phyloP scores from a whole-genome alignment of 2,888 invertebrate genomes.

The Pardosa pseudoannulata region DNA sequence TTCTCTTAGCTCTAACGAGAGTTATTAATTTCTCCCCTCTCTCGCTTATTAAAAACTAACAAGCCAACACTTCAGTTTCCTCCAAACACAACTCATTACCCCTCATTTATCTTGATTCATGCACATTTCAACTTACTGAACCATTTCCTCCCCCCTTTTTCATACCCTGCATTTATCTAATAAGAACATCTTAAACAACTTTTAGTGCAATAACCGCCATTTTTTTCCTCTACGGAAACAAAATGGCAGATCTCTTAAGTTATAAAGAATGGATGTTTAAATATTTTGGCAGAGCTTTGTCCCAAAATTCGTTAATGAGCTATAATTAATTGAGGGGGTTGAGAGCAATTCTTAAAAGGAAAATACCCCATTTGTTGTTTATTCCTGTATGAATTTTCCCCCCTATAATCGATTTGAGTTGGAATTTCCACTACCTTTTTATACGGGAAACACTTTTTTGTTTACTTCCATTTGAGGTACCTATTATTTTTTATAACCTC shows the following conservation, averaged over 20 bases:
- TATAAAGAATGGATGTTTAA: slow-evolving; percentile 31
- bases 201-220: neutral
- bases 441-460: neutral
- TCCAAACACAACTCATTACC: too few species aligned
- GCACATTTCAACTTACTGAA: too few species aligned
- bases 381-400: slow-evolving; percentile 10
- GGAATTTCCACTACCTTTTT: neutral
- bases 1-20: too few species aligned
- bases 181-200: neutral
- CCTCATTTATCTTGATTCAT: too few species aligned
- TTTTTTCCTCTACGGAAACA: neutral
- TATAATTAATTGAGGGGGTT: slow-evolving; percentile 46
- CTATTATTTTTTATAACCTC: neutral
- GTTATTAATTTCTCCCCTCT: too few species aligned
- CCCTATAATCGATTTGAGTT: slow-evolving; percentile 25
- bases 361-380: slow-evolving; percentile 32
- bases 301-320: slow-evolving; percentile 37
- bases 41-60: too few species aligned
- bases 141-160: too few species aligned
- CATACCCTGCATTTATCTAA: too few species aligned
- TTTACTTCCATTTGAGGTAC: neutral
- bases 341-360: slow-evolving; percentile 5
- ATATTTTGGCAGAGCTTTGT: slow-evolving; percentile 31
- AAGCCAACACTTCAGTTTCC: too few species aligned
- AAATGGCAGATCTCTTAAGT: slow-evolving; percentile 19